Conservation (phyloP, 2,797 vertebrate genomes). For the Chiloscyllium punctatum region DNA sequence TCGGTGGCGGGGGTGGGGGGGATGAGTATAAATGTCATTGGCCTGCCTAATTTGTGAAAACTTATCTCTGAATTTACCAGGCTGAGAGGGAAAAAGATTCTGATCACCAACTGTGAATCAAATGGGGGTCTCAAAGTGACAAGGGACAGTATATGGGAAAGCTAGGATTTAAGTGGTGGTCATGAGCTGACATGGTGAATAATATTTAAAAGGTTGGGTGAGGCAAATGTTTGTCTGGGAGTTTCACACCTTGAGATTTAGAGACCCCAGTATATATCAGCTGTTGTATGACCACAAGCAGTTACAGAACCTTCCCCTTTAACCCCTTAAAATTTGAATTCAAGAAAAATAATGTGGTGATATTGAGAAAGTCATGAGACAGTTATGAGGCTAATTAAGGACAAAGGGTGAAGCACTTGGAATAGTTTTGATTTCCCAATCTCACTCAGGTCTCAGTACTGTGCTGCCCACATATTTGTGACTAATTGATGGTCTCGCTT, state of each 20-base stretch:
- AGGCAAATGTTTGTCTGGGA: not conserved
- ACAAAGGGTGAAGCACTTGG: not conserved
- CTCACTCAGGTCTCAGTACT: not conserved
- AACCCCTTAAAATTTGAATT: not conserved
- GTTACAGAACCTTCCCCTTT: not conserved
- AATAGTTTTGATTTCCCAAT: not conserved
- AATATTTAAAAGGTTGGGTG: not conserved
- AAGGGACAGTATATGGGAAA: not conserved
- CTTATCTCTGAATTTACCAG: not conserved
- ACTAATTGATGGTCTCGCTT: constrained; percentile 20
- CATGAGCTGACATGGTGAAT: not conserved
- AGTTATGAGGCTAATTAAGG: not conserved
- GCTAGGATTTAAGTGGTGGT: not conserved
- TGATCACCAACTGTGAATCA: not conserved
- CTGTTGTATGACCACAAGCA: not conserved
- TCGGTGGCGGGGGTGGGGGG: too few species aligned
- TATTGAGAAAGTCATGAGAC: not conserved
- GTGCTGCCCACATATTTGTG: not conserved
- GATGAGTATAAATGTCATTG: not conserved
- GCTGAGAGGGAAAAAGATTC: not conserved
- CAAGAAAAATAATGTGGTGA: not conserved
- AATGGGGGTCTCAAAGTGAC: not conserved
- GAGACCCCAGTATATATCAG: not conserved
- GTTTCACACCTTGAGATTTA: not conserved
- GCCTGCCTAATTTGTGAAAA: not conserved